Evolutionary conservation across 2,888 invertebrate species (phyloP).

Genomic region (Desoria tigrina): DNA sequence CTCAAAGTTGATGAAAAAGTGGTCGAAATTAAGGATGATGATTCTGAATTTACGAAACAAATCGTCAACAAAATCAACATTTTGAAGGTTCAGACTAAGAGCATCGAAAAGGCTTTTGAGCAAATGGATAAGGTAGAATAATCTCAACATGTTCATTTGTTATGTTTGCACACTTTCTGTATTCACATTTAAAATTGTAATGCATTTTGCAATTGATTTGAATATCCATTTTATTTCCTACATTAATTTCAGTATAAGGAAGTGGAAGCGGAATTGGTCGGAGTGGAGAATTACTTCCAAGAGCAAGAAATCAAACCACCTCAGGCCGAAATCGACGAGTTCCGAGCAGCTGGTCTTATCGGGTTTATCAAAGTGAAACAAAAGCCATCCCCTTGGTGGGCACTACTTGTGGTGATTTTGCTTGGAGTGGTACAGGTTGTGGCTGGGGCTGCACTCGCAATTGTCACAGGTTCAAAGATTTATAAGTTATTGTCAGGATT

Average conservation of each 20-base stretch:
- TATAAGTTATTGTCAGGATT: too few relatives aligned
- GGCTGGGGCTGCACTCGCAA: slow-evolving; percentile 56
- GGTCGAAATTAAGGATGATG: background rate
- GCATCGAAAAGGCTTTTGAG: too few relatives aligned
- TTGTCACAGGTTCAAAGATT: background rate
- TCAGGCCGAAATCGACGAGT: background rate
- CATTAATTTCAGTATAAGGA: background rate
- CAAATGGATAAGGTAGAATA: background rate
- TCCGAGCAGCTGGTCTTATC: background rate
- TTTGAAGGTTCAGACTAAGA: too few relatives aligned
- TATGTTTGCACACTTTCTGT: too few relatives aligned
- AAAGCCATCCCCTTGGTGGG: slow-evolving; percentile 12
- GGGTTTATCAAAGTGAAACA: background rate
- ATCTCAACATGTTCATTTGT: too few relatives aligned
- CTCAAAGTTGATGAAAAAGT: too few relatives aligned
- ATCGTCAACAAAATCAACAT: too few relatives aligned
- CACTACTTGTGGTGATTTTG: background rate
- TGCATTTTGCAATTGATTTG: too few relatives aligned
- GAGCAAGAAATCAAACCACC: background rate
- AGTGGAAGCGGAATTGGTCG: background rate
- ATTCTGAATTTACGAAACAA: background rate
- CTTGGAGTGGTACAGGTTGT: slow-evolving; percentile 51
- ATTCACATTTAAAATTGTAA: too few relatives aligned
- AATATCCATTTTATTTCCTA: too few relatives aligned
- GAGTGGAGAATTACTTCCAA: background rate